Evolutionary conservation across 1,140 invertebrate species (phyloP).

Genomic region (Nephotettix cincticeps): DNA sequence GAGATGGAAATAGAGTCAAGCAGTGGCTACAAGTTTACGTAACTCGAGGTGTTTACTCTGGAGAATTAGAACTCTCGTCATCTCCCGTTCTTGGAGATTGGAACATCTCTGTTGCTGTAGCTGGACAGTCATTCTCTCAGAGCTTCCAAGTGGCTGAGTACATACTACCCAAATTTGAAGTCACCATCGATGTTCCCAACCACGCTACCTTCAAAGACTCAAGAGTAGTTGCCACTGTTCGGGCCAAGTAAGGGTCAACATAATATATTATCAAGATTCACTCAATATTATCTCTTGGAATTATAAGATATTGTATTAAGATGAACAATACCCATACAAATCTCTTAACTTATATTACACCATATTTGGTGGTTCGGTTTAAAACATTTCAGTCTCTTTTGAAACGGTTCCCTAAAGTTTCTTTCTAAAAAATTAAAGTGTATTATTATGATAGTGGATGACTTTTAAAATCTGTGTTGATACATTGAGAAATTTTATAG

Average conservation of each 20-base stretch:
- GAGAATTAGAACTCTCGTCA: constrained; percentile 76
- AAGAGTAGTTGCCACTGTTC: constrained; percentile 71
- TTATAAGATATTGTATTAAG: no score
- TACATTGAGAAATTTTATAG: no score
- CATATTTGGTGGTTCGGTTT: no score
- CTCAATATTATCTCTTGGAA: no score
- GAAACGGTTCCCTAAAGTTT: no score
- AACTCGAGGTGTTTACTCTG: constrained; percentile 73
- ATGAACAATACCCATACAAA: no score
- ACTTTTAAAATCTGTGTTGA: no score
- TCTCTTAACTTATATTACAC: no score
- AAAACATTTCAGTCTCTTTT: no score
- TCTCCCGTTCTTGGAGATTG: constrained; percentile 90
- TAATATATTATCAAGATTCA: no score
- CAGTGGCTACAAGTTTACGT: constrained; percentile 70
- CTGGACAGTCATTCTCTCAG: constrained; percentile 66
- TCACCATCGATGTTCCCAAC: constrained; percentile 74
- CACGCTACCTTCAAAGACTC: constrained; percentile 80
- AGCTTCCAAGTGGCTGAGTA: constrained; percentile 86
- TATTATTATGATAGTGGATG: no score
- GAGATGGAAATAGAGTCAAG: constrained; percentile 76
- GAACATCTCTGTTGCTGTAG: constrained; percentile 70
- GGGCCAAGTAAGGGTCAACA: constrained; percentile 85
- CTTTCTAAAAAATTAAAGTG: no score
- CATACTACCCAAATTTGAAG: constrained; percentile 89